phyloP scores from a whole-genome alignment of 2,113 vertebrate genomes.

The Laticauda colubrina region DNA sequence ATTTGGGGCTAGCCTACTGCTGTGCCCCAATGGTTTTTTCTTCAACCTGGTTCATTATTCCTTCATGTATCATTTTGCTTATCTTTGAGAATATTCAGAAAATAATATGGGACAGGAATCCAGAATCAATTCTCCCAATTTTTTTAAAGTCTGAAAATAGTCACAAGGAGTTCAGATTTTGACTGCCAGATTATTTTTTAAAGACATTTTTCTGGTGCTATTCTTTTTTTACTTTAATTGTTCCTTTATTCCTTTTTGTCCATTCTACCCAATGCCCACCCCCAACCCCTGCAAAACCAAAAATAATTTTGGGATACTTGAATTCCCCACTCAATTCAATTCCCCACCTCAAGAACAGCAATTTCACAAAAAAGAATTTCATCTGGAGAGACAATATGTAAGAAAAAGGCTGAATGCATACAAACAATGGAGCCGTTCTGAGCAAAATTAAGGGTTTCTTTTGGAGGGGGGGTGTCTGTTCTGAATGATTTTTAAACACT shows the following conservation, averaged over 20 bases:
- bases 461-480: background rate
- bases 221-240: background rate
- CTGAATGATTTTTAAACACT: background rate
- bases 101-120: background rate
- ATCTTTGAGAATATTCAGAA: background rate
- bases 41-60: no score
- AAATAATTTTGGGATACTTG: background rate
- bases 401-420: background rate
- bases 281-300: background rate
- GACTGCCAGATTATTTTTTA: background rate
- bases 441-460: no score
- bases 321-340: background rate
- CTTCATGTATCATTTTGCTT: background rate
- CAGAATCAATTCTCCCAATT: background rate
- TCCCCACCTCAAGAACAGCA: background rate
- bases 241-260: background rate
- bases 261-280: background rate
- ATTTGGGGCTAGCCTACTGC: no score
- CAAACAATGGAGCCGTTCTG: background rate
- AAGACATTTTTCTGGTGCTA: background rate
- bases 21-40: no score
- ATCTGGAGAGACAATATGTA: background rate
- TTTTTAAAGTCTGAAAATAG: background rate
- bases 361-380: background rate
- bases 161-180: background rate